Base-by-base conservation (phyloP, 2,888 invertebrate genomes). In the Cosmia trapezina region DNA sequence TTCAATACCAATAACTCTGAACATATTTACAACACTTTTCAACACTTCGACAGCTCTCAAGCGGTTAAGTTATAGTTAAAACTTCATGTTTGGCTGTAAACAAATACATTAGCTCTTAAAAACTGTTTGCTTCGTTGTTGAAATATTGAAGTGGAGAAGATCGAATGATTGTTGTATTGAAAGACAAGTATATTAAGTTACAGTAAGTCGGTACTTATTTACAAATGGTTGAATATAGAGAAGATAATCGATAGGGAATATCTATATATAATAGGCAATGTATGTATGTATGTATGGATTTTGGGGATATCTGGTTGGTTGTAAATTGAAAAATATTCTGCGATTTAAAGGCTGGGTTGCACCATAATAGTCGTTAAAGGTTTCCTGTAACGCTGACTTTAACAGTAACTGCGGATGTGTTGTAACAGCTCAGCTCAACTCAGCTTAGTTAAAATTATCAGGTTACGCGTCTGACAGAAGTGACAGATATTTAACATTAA, bases 61-160 rank as follows among this genome's bases (percentile, higher is more conserved):
- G 71, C 65, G 70, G 71, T 77, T 78, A 78, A 79, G 51, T 78
- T 73, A 73, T 73, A 64, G 81, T 83, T 70, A 61, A 73, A 74
- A 78, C 56, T 81, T 71, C 49, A 67, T 68, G 70, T 75, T 64
- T 69, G 69, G 56, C 28, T 47, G 78, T 76, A 79, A 83, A 85
- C 78, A 83, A 83, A 80, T 78, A 76, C 75, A 76, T 81, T 78
- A 71, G n/a, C 14, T 53, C 63, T 72, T 76, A 73, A 43, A 49
- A 64, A 56, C 12, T 49, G 22, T 57, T 60, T 64, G 51, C 33
- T 53, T 60, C n/a, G 17, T 57, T 63, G 33, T 65, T 75, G 47
- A 62, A 57, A 66, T 81, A 77, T 61, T 41, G 47, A 33, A 63
- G 45, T 64, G 22, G 5, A n/a, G 54, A 51, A 41, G 49, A 45